Evolutionary conservation across 2,113 vertebrate species (phyloP).

Genomic region (Nycticorax nycticorax): DNA sequence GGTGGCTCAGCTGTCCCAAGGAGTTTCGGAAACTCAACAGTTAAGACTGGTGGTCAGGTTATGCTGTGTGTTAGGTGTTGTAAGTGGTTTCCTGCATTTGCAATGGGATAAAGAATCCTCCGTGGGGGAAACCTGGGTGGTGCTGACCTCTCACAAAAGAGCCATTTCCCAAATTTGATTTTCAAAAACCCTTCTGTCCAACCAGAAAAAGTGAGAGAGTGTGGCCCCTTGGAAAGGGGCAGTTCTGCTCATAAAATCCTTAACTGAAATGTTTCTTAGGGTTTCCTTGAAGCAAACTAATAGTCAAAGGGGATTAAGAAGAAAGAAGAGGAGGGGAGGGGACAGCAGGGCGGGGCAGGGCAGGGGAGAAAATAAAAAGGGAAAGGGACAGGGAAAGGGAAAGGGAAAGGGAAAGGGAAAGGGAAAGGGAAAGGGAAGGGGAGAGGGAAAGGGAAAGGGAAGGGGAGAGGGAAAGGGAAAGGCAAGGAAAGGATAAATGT

Average conservation of each 20-base stretch:
- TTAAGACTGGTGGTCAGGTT: neutral
- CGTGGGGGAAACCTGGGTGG: neutral
- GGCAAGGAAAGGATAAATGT: accelerated
- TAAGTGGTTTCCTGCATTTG: neutral
- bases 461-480: accelerated
- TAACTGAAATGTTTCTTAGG: neutral
- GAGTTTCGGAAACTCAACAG: neutral
- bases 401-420: too few relatives aligned
- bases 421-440: accelerated
- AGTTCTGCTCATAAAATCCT: neutral
- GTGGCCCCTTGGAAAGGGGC: neutral
- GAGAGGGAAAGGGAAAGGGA: accelerated
- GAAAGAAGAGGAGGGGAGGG: too few relatives aligned
- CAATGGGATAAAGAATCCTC: neutral
- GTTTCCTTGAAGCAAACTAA: neutral
- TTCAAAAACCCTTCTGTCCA: neutral
- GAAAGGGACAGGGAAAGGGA: accelerated
- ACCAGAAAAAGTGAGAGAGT: neutral
- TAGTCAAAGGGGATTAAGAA: neutral
- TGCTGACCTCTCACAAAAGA: neutral
- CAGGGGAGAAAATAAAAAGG: too few relatives aligned
- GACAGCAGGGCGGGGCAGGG: accelerated
- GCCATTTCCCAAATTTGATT: neutral
- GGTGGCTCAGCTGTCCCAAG: neutral
- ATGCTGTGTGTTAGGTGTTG: neutral